Conservation (phyloP, 2,888 invertebrate species). For the Calameuta pallipes region DNA sequence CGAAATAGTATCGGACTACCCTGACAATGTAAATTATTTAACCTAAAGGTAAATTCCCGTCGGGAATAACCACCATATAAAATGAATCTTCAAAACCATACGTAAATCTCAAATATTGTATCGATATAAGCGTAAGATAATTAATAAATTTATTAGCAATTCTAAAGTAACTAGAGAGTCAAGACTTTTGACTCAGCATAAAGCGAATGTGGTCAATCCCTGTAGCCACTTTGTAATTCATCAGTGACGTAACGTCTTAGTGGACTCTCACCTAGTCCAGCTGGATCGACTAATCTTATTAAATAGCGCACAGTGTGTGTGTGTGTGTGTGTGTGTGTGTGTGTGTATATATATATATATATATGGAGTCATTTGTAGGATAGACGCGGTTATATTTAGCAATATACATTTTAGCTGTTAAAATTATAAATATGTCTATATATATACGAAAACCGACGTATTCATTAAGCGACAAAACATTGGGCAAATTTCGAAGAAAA, state of each 20-base stretch:
- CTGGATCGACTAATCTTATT: slow-evolving; percentile 18
- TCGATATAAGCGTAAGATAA: not conserved
- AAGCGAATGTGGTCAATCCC: not conserved
- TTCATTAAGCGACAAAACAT: not conserved
- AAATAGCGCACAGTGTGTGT: not conserved
- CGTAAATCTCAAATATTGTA: not conserved
- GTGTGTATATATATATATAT: not conserved
- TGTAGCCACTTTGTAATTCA: slow-evolving; percentile 13
- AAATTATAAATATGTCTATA: not conserved
- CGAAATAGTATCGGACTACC: not conserved
- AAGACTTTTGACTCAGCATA: not conserved
- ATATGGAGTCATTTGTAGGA: not conserved
- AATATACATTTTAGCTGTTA: not conserved
- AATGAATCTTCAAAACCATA: not conserved
- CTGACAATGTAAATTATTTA: not conserved
- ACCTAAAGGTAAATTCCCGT: not conserved
- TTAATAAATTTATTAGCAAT: not conserved
- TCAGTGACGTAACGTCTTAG: slow-evolving; percentile 16
- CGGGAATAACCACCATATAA: not conserved
- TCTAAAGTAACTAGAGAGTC: not conserved
- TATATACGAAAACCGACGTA: not conserved
- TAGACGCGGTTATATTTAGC: not conserved
- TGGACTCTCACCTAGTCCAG: slow-evolving; percentile 24
- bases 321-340: not conserved
- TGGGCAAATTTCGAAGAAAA: not conserved